Conservation (phyloP, 2,113 vertebrate genomes). For the Hystrix cristata region DNA sequence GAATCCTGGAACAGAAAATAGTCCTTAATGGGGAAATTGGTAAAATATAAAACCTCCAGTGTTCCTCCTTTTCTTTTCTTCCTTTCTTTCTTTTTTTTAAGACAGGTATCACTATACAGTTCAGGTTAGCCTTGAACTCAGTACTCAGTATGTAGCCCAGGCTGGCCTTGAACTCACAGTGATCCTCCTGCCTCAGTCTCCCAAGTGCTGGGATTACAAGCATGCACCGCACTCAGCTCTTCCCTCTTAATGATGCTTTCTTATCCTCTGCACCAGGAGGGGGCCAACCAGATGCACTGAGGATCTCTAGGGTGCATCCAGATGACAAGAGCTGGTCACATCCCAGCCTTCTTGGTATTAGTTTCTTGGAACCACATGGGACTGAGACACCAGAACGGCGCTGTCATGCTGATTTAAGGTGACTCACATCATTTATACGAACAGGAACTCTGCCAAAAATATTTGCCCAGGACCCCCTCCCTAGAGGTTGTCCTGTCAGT, state of each 20-base stretch:
- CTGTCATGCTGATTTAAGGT: not conserved
- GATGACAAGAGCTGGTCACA: not conserved
- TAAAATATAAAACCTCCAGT: not conserved
- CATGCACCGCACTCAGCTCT: not conserved
- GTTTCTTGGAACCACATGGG: not conserved
- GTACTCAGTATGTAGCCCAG: not conserved
- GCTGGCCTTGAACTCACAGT: not conserved
- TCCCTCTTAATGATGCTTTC: not conserved
- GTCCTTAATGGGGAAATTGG: not conserved
- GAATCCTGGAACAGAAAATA: not conserved
- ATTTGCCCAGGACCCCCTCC: not conserved
- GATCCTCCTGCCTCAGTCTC: not conserved
- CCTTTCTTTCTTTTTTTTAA: not conserved
- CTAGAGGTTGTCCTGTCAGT: not conserved
- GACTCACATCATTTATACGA: not conserved
- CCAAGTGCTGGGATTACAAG: not conserved
- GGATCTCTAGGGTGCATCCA: not conserved
- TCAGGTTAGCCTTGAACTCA: not conserved
- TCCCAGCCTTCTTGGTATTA: not conserved
- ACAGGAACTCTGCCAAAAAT: not conserved
- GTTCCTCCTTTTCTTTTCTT: not conserved
- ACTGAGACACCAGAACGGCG: not conserved
- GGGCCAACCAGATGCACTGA: not conserved
- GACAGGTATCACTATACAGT: not conserved
- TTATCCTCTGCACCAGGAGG: not conserved